Evolutionary conservation across 2,113 vertebrate species (phyloP).

Genomic region (Tetrao urogallus): DNA sequence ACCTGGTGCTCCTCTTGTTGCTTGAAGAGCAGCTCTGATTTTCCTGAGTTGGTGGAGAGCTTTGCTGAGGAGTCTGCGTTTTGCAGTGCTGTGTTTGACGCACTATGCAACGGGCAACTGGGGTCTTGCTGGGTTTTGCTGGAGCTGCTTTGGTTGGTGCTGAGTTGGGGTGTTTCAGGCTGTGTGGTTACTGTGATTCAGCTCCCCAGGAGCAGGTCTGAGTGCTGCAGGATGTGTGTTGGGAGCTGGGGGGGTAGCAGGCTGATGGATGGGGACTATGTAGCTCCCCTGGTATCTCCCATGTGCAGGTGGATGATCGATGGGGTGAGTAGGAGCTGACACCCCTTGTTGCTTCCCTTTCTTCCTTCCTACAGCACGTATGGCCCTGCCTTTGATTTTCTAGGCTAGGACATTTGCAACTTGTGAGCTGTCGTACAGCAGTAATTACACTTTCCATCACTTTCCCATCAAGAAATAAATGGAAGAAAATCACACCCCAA

Average conservation of each 20-base stretch:
- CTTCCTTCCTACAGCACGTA: background rate
- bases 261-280: too few relatives aligned
- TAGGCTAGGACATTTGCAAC: background rate
- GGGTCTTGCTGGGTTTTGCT: background rate
- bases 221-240: background rate
- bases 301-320: fast-evolving
- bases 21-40: background rate
- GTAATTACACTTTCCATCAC: slow-evolving; percentile 69
- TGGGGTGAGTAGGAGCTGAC: background rate
- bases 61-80: background rate
- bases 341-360: background rate
- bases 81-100: background rate
- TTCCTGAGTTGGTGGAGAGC: background rate
- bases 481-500: slow-evolving; percentile 39
- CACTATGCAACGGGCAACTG: fast-evolving
- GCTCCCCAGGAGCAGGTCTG: background rate
- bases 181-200: background rate
- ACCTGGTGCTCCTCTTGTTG: background rate
- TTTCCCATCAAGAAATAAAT: slow-evolving; percentile 69
- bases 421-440: background rate
- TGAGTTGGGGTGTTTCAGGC: background rate
- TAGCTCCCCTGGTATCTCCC: background rate
- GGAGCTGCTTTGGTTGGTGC: background rate
- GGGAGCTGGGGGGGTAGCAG: background rate
- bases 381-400: background rate